These are phyloP conservation scores for Manacus vitellinus DNA, from an alignment of 2,113 vertebrate genomes.

Conservation along the genomic window DNA sequence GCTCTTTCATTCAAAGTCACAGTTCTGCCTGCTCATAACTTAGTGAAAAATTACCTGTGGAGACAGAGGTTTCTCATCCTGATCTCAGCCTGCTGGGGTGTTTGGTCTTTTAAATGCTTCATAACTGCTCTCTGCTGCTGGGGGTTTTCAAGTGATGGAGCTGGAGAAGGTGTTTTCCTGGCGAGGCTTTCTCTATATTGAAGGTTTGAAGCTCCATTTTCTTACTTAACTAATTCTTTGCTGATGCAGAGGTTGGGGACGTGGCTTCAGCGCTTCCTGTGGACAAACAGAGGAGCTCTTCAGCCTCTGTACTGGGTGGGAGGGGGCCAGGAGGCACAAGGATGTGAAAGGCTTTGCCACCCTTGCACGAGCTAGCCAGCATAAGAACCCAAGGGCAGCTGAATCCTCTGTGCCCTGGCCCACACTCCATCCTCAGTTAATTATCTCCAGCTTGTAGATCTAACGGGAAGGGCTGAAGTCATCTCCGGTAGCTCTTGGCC, in stretches of 20 bases:
- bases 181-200: neutral
- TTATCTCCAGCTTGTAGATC: neutral
- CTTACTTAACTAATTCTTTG: neutral
- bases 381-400: neutral
- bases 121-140: neutral
- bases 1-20: conserved; percentile 42
- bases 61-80: neutral
- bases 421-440: neutral
- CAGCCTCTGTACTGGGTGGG: accelerated
- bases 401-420: neutral
- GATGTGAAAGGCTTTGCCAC: neutral
- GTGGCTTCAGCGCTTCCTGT: neutral
- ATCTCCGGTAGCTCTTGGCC: neutral
- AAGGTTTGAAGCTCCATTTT: neutral
- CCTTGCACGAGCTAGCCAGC: neutral
- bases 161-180: neutral
- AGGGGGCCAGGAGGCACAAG: neutral
- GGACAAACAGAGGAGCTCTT: neutral
- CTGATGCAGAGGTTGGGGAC: neutral
- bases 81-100: neutral
- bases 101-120: conserved; percentile 15
- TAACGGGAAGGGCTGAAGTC: neutral
- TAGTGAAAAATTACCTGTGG: conserved; percentile 11
- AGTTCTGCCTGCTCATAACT: conserved; percentile 11
- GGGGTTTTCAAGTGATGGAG: neutral